A percentile compares a stretch with the other conserved stretches of the same genome.
Conservation (phyloP, 2,888 invertebrate genomes). For the Sesia apiformis region DNA sequence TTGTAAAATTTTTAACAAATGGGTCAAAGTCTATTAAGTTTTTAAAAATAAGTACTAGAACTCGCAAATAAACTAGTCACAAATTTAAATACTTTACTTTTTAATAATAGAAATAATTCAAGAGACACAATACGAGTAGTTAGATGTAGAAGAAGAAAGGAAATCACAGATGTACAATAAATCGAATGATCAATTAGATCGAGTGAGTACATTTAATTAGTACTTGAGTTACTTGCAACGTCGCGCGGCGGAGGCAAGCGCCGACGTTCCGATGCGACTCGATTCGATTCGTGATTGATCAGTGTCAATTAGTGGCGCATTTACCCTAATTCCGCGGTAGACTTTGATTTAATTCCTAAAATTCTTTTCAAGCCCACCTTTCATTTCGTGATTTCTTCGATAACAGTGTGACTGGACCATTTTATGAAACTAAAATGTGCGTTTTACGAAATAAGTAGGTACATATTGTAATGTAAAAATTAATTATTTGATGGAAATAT, state of each 20-base stretch:
- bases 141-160: constrained; percentile 5
- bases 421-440: too few species aligned
- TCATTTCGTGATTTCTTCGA: neutral
- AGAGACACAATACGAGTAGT: neutral
- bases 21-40: neutral
- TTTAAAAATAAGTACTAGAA: neutral
- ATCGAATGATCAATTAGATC: constrained; percentile 26
- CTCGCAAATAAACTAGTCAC: neutral
- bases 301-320: constrained; percentile 24
- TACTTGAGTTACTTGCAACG: neutral
- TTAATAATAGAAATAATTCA: neutral
- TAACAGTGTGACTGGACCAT: too few species aligned
- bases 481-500: too few species aligned
- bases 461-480: too few species aligned
- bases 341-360: neutral
- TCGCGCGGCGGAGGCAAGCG: constrained; percentile 6
- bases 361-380: neutral
- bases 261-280: constrained; percentile 2
- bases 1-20: neutral
- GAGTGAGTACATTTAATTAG: constrained; percentile 4
- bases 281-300: constrained; percentile 21
- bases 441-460: too few species aligned
- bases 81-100: neutral
- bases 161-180: constrained; percentile 25
- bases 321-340: constrained; percentile 20